Conservation (phyloP, 2,113 vertebrate genomes). For the Phasianus colchicus region DNA sequence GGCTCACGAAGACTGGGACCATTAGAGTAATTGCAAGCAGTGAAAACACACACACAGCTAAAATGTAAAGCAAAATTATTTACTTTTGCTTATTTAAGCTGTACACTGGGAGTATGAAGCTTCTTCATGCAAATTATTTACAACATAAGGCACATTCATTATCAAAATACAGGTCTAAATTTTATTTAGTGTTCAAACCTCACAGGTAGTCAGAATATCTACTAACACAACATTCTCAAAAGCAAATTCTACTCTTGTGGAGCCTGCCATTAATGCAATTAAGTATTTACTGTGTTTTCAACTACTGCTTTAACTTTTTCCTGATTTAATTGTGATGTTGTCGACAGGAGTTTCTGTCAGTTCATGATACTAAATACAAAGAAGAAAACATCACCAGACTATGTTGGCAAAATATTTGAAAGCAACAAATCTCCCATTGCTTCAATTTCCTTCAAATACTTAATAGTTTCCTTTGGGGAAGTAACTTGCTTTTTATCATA, state of each 20-base stretch:
- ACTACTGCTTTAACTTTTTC: neutral
- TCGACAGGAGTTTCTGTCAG: neutral
- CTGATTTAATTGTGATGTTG: neutral
- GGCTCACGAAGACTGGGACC: neutral
- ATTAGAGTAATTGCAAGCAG: neutral
- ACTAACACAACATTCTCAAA: constrained; percentile 7
- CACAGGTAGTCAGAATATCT: neutral
- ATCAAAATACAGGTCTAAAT: neutral
- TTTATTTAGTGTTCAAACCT: neutral
- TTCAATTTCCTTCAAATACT: constrained; percentile 51
- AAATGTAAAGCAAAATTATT: constrained; percentile 1
- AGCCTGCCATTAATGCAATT: neutral
- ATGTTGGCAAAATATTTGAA: constrained; percentile 6
- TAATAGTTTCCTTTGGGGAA: constrained; percentile 59
- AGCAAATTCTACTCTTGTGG: neutral
- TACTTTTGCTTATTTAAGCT: constrained; percentile 20
- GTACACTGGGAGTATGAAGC: neutral
- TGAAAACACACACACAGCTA: neutral
- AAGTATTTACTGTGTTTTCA: constrained; percentile 3
- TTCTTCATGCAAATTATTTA: neutral
- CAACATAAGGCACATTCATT: neutral
- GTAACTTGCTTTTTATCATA: constrained; percentile 58
- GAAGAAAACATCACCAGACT: constrained; percentile 2
- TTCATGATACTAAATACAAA: constrained; percentile 16
- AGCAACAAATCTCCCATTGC: constrained; percentile 39